Base-by-base conservation (phyloP, 2,113 vertebrate genomes). In the Numenius arquata region DNA sequence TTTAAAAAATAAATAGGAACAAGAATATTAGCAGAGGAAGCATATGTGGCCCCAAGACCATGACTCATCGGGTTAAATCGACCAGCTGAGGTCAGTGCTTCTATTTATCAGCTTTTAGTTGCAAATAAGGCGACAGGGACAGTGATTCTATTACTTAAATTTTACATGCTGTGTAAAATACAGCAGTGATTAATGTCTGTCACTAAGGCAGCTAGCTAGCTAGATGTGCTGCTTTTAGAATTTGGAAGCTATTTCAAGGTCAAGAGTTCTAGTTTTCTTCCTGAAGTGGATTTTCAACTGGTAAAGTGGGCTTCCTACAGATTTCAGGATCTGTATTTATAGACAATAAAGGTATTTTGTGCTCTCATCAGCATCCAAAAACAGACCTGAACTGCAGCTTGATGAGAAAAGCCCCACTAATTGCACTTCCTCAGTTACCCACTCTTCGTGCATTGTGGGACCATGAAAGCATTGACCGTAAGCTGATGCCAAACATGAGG, bases 21-120 rank as follows among this genome's bases (percentile, higher is more conserved):
- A 47, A 91, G 85, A 81, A 65, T 95, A 93, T 94, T 94, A 97
- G 66, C 87, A 95, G 88, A 95, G 94, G 90, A 97, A 96, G 93
- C 93, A 52, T 93, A 89, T 93, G 88, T 62, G 78, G 67, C 82
- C 94, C 59, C 75, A 93, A 90, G 91, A 95, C 95, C 95, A 90
- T 96, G 95, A 97, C 96, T 97, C 95, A 96, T 94, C 14, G 0
- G 84, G 93, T 95, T 97, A 95, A 94, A 96, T 97, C 81, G 41
- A 95, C 93, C 96, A 95, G 96, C 90, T 96, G 96, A 97, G 95
- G 92, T 97, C 96, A 97, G 90, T 86, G 76, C 68, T 96, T 96
- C 93, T 95, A 86, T 95, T 96, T 95, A 94, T 96, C 85, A 95
- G 95, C 90, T 92, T 93, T 90, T 65, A 92, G 83, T 48, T 89